These are phyloP conservation scores for Thymelicus acteon DNA, from an alignment of 2,888 invertebrate genomes.

Conservation along the genomic window DNA sequence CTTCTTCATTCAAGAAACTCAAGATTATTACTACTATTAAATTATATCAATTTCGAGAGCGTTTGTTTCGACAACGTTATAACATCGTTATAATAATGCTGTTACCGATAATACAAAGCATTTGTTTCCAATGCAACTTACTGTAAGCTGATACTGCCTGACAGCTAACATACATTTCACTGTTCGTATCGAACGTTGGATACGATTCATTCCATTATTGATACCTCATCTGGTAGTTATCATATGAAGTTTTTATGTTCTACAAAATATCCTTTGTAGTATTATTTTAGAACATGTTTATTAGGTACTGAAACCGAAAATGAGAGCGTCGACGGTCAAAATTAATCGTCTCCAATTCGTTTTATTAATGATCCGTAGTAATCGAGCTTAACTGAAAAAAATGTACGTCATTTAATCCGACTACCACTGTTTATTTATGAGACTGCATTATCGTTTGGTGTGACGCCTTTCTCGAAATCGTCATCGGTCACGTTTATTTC, in stretches of 20 bases:
- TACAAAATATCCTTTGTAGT: neutral
- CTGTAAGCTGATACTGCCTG: conserved; percentile 33
- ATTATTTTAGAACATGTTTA: conserved; percentile 3
- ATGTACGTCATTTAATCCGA: conserved; percentile 58
- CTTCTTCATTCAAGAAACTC: conserved; percentile 7
- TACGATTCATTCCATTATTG: conserved; percentile 18
- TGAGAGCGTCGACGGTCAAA: conserved; percentile 21
- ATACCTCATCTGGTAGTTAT: conserved; percentile 4
- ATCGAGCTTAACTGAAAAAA: conserved; percentile 58
- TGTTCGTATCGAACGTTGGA: conserved; percentile 10
- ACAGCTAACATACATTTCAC: conserved; percentile 22
- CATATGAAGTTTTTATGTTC: neutral
- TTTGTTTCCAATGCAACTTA: conserved; percentile 22
- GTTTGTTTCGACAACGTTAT: conserved; percentile 1
- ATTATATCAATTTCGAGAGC: neutral
- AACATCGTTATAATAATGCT: conserved; percentile 14
- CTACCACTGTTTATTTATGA: conserved; percentile 59
- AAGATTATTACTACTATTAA: neutral
- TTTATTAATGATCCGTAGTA: conserved; percentile 57
- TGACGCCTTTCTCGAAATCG: conserved; percentile 71
- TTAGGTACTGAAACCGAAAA: conserved; percentile 7
- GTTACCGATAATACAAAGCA: conserved; percentile 8
- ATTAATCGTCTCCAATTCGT: conserved; percentile 38
- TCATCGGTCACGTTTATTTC: conserved; percentile 74
- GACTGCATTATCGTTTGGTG: conserved; percentile 59